phyloP scores from a whole-genome alignment of 64 coral and sea anemone species.

The Astreopora myriophthalma region DNA sequence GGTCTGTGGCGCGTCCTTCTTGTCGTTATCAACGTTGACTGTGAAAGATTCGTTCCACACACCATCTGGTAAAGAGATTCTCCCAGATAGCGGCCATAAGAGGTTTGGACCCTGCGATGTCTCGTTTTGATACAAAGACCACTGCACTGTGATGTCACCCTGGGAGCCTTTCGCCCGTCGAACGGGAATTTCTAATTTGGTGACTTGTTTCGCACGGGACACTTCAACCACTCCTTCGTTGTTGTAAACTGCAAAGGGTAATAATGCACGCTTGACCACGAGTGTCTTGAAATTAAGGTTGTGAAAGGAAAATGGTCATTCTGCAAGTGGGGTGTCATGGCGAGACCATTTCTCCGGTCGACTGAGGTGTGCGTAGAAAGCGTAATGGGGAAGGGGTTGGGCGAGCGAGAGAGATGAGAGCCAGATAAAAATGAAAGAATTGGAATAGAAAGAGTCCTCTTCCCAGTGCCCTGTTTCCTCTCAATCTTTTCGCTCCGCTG shows the following conservation, averaged over 20 bases:
- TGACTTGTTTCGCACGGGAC: constrained; percentile 42
- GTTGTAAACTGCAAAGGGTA: constrained; percentile 62
- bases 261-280: neutral
- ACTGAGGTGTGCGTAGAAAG: no score
- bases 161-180: constrained; percentile 73
- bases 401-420: no score
- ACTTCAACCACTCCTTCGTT: constrained; percentile 52
- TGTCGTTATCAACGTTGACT: constrained; percentile 48
- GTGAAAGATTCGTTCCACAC: constrained; percentile 77
- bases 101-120: neutral
- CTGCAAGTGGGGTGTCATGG: no score
- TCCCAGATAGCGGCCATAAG: constrained; percentile 79
- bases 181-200: constrained; percentile 74
- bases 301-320: neutral
- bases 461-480: no score
- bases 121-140: constrained; percentile 70
- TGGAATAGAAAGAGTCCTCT: no score
- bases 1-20: constrained; percentile 34
- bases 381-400: no score
- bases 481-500: no score
- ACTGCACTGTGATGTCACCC: constrained; percentile 70
- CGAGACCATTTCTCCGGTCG: no score
- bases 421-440: no score
- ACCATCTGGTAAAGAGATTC: constrained; percentile 53
- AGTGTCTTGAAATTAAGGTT: neutral